phyloP scores from a whole-genome alignment of 2,888 invertebrate genomes.

The Mactromeris polynyma region DNA sequence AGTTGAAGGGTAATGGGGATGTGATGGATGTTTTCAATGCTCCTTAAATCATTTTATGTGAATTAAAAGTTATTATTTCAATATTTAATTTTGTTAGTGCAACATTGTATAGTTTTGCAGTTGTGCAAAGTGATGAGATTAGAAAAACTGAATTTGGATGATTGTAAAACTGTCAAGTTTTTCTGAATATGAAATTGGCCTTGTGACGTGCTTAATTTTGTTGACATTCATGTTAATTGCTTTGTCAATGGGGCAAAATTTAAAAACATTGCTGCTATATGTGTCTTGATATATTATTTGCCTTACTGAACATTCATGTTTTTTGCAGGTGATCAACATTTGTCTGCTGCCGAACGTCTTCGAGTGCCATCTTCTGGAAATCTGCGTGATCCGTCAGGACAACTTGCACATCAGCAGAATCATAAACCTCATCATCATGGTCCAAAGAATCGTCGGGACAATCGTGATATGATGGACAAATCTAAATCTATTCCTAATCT shows the following conservation, averaged over 20 bases:
- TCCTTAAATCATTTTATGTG: background rate
- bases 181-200: background rate
- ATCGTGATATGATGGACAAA: constrained; percentile 75
- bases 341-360: constrained; percentile 66
- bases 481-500: constrained; percentile 83
- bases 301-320: background rate
- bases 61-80: background rate
- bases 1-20: constrained; percentile 19
- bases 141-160: no score
- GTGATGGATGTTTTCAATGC: background rate
- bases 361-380: constrained; percentile 72
- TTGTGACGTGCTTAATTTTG: background rate
- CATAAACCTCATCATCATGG: constrained; percentile 64
- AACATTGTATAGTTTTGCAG: background rate
- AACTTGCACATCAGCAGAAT: constrained; percentile 39
- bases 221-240: background rate
- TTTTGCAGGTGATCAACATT: constrained; percentile 65
- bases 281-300: background rate
- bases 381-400: constrained; percentile 52
- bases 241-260: background rate
- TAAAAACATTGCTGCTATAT: background rate
- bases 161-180: no score
- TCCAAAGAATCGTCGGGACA: constrained; percentile 57
- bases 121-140: background rate
- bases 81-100: background rate